Base-by-base conservation (phyloP, 2,113 vertebrate genomes). In the Thunnus thynnus region DNA sequence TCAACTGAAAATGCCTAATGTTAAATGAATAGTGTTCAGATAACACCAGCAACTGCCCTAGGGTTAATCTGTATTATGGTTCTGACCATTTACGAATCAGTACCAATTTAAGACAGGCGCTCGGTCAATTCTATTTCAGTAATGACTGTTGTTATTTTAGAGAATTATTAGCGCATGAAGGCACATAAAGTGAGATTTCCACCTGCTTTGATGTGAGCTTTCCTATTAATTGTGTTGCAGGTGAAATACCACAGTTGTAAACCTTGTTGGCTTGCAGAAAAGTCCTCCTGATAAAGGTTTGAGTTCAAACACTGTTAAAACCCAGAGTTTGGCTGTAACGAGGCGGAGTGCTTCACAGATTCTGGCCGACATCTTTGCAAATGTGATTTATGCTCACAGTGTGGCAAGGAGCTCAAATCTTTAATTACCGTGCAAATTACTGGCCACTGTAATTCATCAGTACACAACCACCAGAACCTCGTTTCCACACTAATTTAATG, bases 361-460 rank as follows among this genome's bases (percentile, higher is more conserved):
- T 91, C 2, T 6, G 82, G 61, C 14, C 58, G 87, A 88, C 67
- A 69, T 76, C 91, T 92, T 85, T 72, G 88, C 90, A 92, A 95
- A 95, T 89, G 72, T 91, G 91, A 95, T 95, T 96, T 92, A 94
- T 94, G 89, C 74, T 87, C 69, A 91, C 88, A 56, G 80, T 50
- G 54, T 73, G 51, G 77, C 75, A 88, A 91, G 89, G 90, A 83
- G 92, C 94, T n/a, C 78, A 86, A 87, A 91, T 91, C 95, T 94
- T 94, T 95, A 96, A 97, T 97, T 96, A 95, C 86, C 92, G 86
- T 89, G 91, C 88, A 95, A 95, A 95, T 96, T 94, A 94, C 91
- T 87, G 14, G 63, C 85, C 87, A 88, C 77, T 90, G 80, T 79
- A 88, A 94, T 92, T 94, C 94, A 95, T 92, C 91, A 92, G 93